Base-by-base conservation (phyloP, 2,888 invertebrate species). In the Orthosia gothica region DNA sequence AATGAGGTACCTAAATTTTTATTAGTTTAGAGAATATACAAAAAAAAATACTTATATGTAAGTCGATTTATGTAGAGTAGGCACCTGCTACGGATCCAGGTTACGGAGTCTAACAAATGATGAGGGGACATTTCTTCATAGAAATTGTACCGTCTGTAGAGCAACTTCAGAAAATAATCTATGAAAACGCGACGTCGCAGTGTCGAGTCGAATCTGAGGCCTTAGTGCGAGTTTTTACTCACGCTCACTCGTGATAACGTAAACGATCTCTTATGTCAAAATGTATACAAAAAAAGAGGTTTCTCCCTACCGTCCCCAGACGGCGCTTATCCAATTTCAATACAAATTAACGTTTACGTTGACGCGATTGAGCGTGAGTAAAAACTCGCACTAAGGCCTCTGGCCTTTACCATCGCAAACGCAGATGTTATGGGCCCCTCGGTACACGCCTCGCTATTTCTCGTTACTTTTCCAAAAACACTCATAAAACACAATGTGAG, bases 401-500 rank as follows among this genome's bases (percentile, higher is more conserved):
- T 26, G 18, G 32, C 12, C 32, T 12, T 12, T n/a, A 40, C 32
- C 13, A 3, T 49, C 45, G 45, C n/a, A 12, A 11, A 16, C 59
- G 16, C 15, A n/a, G 26, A 7, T 54, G 3, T 26, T 73, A n/a
- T n/a, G 52, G 47, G 20, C 15, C 23, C 47, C 15, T 58, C 26
- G 40, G 59, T 45, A 72, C 20, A 18, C n/a, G 13, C 45, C 49
- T 59, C 13, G 49, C 23, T 50, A 57, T 55, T 47, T 47, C 61
- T 66, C 15, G 45, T 55, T 32, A 73, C 32, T 45, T 73, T 74
- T 65, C 74, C 81, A 55, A 62, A 81, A 74, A 81, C 61, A 79
- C 16, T 54, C 47, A 5, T 40, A 52, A 26, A 23, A 20, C 58
- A 9, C 62, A 52, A 57, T 52, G 55, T 47, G 47, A 54, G 54